Conservation (phyloP, 1,140 invertebrate genomes). For the Dolichoris vasculosae region DNA sequence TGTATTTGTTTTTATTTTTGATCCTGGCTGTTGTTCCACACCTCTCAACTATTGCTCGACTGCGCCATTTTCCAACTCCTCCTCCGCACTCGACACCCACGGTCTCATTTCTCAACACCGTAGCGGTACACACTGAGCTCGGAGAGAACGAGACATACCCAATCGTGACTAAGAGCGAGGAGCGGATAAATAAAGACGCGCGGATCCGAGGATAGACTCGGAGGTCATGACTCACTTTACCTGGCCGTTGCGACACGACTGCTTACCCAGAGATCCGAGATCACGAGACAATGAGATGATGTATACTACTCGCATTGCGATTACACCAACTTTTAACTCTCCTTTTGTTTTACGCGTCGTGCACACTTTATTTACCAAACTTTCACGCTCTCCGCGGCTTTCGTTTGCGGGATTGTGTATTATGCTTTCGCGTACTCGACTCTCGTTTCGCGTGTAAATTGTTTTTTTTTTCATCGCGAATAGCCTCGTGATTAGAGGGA, state of each 20-base stretch:
- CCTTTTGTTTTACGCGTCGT: background rate
- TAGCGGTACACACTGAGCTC: no score
- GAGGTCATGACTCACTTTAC: no score
- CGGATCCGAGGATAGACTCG: no score
- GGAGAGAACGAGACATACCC: no score
- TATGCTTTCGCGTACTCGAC: background rate
- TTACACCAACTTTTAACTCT: background rate
- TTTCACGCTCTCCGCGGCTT: background rate
- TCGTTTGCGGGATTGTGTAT: background rate
- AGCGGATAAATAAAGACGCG: no score
- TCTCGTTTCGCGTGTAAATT: background rate
- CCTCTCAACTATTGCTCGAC: background rate
- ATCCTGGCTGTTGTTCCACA: background rate
- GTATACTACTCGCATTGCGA: background rate
- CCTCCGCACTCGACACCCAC: background rate
- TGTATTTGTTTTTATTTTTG: background rate
- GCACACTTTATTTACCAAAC: background rate
- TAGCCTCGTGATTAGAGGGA: no score
- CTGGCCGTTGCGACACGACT: no score
- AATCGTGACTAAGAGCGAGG: no score
- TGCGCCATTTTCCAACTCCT: constrained; percentile 28
- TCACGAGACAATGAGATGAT: background rate
- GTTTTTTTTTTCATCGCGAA: background rate
- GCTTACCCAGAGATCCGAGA: background rate
- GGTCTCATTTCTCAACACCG: background rate